A percentile compares a stretch with the other conserved stretches of the same genome.
Conservation (phyloP, 2,797 vertebrate genomes). For the Ctenochaetus hawaiiensis region DNA sequence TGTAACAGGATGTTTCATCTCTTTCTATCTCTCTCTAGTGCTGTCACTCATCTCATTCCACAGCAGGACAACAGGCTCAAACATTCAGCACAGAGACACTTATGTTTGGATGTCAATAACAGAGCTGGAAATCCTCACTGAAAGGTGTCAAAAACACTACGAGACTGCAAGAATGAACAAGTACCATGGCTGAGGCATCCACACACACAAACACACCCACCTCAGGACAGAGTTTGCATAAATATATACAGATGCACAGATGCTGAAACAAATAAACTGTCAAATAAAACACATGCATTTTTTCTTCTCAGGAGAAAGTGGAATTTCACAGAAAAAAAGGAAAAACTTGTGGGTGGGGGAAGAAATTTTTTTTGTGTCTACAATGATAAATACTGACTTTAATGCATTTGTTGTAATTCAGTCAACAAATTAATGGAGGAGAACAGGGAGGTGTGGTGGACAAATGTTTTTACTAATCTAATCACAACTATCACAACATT, state of each 20-base stretch:
- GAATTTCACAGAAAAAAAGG: neutral
- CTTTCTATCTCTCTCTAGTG: conserved; percentile 9
- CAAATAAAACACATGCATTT: neutral
- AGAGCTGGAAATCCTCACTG: conserved; percentile 28
- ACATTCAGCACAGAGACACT: conserved; percentile 33
- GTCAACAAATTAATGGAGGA: neutral
- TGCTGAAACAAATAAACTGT: neutral
- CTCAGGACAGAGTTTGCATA: neutral
- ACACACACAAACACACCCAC: neutral
- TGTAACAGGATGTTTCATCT: conserved; percentile 8
- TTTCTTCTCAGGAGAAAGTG: too few relatives aligned
- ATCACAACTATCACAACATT: neutral
- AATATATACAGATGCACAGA: neutral
- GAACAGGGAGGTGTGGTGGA: neutral
- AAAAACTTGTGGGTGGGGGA: neutral
- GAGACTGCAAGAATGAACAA: conserved; percentile 10
- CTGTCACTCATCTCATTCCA: conserved; percentile 40
- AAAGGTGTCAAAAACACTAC: conserved; percentile 28
- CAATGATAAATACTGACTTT: conserved; percentile 2
- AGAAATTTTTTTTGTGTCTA: neutral
- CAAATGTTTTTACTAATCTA: neutral
- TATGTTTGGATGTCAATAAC: conserved; percentile 37
- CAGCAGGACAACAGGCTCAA: conserved; percentile 28
- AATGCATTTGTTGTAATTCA: neutral
- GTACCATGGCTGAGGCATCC: neutral